Base-by-base conservation (phyloP, 2,113 vertebrate species). In the Azemiops feae region DNA sequence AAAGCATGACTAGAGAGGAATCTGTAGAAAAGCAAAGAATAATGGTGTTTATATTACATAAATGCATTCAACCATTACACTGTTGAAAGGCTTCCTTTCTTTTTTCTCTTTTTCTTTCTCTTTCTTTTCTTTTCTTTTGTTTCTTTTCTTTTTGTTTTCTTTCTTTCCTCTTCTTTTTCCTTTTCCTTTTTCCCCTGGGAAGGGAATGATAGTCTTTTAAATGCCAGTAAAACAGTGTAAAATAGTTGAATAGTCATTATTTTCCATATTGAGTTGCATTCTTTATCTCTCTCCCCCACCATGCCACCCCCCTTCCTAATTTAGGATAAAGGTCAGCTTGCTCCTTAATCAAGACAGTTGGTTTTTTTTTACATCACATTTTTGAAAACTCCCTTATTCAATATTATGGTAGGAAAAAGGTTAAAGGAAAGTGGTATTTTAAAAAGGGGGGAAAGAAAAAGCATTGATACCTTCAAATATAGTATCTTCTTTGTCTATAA, bases 221-320 rank as follows among this genome's bases (percentile, higher is more conserved):
- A 98, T 98, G 97, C 97, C 97, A 95, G 97, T 98, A 91, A 98
- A 98, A 98, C 97, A 97, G 98, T 97, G 94, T 98, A 98, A 97
- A 97, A 95, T 95, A 97, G 97, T 98, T 97, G 97, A 98, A 97
- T 93, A 92, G 93, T 95, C 64, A 81, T 93, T 95, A 97, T 97
- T 97, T 97, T 98, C 96, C 94, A 89, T 39, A 89, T 14, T 55
- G 86, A 87, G 74, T n/a, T 89, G 54, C 87, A 86, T 69, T 22
- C 14, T 20, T 23, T 30, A 4, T 58, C 53, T 85, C 1, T 23
- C 30, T 45, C 57, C 58, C 1, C 85, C 3, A 3, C 18, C 18
- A 43, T 39, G 34, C 34, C 74, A 43, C 20, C 4, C 0, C n/a
- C 9, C 7, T 30, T 16, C 0, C 39, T 45, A 55, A 88, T 95